Evolutionary conservation across 2,888 invertebrate species (phyloP).

Genomic region (Octonoba sinensis): DNA sequence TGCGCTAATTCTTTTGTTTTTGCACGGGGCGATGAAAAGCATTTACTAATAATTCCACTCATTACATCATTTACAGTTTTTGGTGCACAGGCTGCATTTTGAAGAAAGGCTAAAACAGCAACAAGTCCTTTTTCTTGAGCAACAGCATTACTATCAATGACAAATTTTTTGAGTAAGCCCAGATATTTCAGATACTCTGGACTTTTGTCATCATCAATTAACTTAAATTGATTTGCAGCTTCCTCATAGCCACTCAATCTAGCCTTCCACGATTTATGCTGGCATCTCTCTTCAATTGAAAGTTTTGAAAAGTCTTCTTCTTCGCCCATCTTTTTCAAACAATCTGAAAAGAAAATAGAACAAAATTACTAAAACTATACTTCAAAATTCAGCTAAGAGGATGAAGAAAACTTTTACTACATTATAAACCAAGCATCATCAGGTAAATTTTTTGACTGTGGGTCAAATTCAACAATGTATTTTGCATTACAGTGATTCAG

Average conservation of each 20-base stretch:
- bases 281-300: conserved; percentile 86
- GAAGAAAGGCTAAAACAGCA: conserved; percentile 89
- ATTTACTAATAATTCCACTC: conserved; percentile 89
- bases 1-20: conserved; percentile 92
- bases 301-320: conserved; percentile 72
- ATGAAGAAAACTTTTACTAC: too few relatives aligned
- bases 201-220: conserved; percentile 90
- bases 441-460: too few relatives aligned
- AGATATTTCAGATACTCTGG: conserved; percentile 93
- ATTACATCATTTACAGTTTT: conserved; percentile 88
- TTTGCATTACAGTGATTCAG: too few relatives aligned
- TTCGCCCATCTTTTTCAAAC: conserved; percentile 67
- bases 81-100: conserved; percentile 88
- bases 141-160: conserved; percentile 91
- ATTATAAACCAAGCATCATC: too few relatives aligned
- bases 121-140: conserved; percentile 97
- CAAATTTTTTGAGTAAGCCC: conserved; percentile 93
- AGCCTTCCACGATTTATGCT: conserved; percentile 97
- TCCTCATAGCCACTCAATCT: conserved; percentile 94
- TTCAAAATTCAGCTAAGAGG: too few relatives aligned
- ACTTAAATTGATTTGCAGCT: conserved; percentile 85
- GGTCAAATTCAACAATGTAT: too few relatives aligned
- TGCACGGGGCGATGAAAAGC: conserved; percentile 89
- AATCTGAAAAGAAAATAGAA: too few relatives aligned
- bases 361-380: too few relatives aligned